Conservation (phyloP, 2,113 vertebrate species). For the Ictalurus punctatus region DNA sequence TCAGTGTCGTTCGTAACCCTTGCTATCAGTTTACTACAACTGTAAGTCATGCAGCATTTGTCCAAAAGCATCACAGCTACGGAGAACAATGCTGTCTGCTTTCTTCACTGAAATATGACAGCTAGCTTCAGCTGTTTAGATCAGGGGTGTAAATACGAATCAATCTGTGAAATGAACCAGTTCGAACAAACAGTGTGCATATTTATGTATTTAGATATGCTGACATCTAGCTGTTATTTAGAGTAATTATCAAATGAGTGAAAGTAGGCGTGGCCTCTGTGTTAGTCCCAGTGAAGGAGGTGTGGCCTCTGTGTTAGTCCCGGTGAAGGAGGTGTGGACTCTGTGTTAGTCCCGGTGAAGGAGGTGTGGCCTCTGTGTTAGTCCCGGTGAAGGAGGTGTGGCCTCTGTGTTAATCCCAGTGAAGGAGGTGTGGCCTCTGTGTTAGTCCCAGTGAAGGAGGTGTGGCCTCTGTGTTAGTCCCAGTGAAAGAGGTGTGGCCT, state of each 20-base stretch:
- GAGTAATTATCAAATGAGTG: neutral
- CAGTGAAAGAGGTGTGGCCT: neutral
- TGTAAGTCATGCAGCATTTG: neutral
- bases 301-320: neutral
- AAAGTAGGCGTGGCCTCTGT: neutral
- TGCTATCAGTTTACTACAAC: conserved; percentile 2
- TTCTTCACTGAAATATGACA: neutral
- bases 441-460: neutral
- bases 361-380: neutral
- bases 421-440: neutral
- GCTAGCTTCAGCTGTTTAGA: neutral
- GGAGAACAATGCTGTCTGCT: neutral
- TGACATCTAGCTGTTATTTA: neutral
- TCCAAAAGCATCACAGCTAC: conserved; percentile 4
- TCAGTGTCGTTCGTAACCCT: neutral
- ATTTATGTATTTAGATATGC: neutral
- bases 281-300: neutral
- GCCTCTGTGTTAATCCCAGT: neutral
- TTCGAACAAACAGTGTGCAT: neutral
- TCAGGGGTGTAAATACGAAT: neutral
- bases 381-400: neutral
- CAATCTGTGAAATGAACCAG: neutral
- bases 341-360: neutral
- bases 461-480: neutral
- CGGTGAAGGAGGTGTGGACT: neutral